Evolutionary conservation across 2,113 vertebrate species (phyloP).

Genomic region (Salvelinus sp.): DNA sequence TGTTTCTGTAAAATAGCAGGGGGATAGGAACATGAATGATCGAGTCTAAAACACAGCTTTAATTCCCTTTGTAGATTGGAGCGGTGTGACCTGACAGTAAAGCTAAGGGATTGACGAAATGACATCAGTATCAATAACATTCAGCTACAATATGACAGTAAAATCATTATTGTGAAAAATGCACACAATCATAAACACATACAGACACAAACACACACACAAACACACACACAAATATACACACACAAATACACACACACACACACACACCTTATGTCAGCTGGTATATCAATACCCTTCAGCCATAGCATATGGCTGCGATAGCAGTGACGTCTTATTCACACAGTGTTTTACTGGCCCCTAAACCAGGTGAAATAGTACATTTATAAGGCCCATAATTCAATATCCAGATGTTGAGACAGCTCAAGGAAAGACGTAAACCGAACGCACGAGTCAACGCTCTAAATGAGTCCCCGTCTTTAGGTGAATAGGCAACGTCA

Average conservation of each 20-base stretch:
- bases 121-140: background rate
- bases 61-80: constrained; percentile 6
- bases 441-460: constrained; percentile 27
- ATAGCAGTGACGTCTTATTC: constrained; percentile 1
- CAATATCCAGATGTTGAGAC: constrained; percentile 44
- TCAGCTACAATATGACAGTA: background rate
- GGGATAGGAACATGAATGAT: constrained; percentile 2
- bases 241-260: no score
- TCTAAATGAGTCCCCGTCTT: constrained; percentile 43
- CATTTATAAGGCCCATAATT: constrained; percentile 39
- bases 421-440: constrained; percentile 30
- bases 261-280: background rate
- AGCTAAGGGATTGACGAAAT: constrained; percentile 26
- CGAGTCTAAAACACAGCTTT: constrained; percentile 16
- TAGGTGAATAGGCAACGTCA: constrained; percentile 59
- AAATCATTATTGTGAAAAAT: background rate
- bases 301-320: constrained; percentile 22
- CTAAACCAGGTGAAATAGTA: constrained; percentile 25
- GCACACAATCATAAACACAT: no score
- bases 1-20: constrained; percentile 3
- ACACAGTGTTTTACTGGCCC: background rate
- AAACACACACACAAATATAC: background rate
- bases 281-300: background rate
- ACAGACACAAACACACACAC: no score
- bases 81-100: constrained; percentile 12